Base-by-base conservation (phyloP, 2,113 vertebrate genomes). In the Pollimyrus isidori region DNA sequence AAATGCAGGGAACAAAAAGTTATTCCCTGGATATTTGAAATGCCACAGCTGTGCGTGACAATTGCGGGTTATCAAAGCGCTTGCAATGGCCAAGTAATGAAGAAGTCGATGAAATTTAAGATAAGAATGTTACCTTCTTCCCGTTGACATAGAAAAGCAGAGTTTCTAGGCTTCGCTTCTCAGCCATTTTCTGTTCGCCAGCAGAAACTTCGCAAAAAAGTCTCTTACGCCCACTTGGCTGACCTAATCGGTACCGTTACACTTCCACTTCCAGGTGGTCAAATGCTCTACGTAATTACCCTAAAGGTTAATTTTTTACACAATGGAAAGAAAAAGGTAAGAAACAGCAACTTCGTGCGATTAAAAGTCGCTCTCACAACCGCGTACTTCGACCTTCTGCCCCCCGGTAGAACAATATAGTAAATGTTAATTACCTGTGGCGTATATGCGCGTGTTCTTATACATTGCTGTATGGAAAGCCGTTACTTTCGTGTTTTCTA, bases 61-160 rank as follows among this genome's bases (percentile, higher is more conserved):
- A 69, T 13, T 26, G 62, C 62, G n/a, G n/a, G n/a, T 30, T 69
- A 30, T 0, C 62, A 69, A 69, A 69, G 26, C 30, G n/a, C 10
- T 73, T 73, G 65, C 26, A 4, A 30, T 30, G 26, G 10, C 11
- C 62, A 69, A 69, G n/a, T 76, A 76, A 76, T 39, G 69, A 39
- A 13, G 3, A 17, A 76, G 15, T 76, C 62, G 35, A 9, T 26
- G n/a, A 65, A 17, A 53, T 88, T 26, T 45, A 4, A 10, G 42
- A n/a, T 5, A 46, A 53, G 35, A 87, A 11, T 87, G 23, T 80
- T 89, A 92, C 93, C 92, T 92, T 93, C 85, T 89, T 91, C 4
- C 93, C 93, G 87, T 93, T 93, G 13, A 93, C 91, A 76, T 88
- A 93, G 86, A 93, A 88, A 45, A 86, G 39, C 85, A 93, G 53